phyloP scores from a whole-genome alignment of 2,888 invertebrate genomes.

The Drosophila vallismaia region DNA sequence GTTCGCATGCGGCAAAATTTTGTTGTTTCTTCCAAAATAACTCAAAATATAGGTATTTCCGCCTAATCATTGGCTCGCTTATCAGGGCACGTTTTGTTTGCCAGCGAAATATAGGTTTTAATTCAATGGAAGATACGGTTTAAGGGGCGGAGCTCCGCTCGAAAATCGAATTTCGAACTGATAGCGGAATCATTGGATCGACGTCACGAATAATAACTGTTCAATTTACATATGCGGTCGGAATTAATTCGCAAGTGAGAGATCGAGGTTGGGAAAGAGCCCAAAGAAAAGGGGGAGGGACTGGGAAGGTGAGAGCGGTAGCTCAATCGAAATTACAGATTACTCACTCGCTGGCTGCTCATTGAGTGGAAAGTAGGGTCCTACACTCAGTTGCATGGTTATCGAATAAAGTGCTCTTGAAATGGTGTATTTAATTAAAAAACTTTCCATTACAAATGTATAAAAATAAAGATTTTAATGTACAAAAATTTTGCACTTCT shows the following conservation, averaged over 20 bases:
- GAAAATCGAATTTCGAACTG: constrained; percentile 3
- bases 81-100: constrained; percentile 47
- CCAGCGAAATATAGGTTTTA: constrained; percentile 42
- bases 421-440: background rate
- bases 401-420: no score
- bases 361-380: constrained; percentile 13
- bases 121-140: constrained; percentile 8
- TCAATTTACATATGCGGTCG: constrained; percentile 35
- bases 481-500: no score
- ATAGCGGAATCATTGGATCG: constrained; percentile 15
- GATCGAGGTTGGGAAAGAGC: constrained; percentile 28
- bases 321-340: constrained; percentile 1
- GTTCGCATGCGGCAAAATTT: constrained; percentile 22
- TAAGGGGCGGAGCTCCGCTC: constrained; percentile 48
- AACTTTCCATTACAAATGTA: background rate
- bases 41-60: constrained; percentile 23
- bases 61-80: constrained; percentile 9
- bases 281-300: background rate
- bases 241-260: constrained; percentile 31
- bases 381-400: constrained; percentile 6
- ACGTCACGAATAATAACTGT: constrained; percentile 69
- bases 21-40: background rate
- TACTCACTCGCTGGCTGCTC: background rate
- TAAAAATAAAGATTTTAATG: no score
- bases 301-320: constrained; percentile 10